Conservation (phyloP, 2,888 invertebrate species). For the Rhagonycha lutea region DNA sequence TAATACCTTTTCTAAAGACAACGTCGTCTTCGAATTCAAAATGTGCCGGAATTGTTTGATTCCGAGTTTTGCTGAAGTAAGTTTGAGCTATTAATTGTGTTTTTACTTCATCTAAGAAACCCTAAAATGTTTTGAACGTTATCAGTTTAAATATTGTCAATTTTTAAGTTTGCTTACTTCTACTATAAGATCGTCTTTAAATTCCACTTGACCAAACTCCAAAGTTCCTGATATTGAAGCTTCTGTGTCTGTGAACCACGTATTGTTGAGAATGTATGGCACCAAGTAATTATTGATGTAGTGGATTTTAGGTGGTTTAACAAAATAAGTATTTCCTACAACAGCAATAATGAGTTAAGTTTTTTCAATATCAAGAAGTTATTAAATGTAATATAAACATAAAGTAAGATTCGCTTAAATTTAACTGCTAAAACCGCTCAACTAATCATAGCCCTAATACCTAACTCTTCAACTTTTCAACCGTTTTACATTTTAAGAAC, state of each 20-base stretch:
- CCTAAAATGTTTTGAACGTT: constrained; percentile 49
- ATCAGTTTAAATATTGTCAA: constrained; percentile 7
- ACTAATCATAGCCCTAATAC: too few relatives aligned
- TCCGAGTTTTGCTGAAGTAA: constrained; percentile 59
- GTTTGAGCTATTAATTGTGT: constrained; percentile 55
- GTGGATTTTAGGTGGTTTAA: constrained; percentile 51
- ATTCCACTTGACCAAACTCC: constrained; percentile 45
- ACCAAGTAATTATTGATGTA: constrained; percentile 53
- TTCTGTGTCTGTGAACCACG: constrained; percentile 58
- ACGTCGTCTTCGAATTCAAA: constrained; percentile 54
- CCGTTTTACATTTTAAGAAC: too few relatives aligned
- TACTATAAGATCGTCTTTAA: constrained; percentile 44
- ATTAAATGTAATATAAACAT: too few relatives aligned
- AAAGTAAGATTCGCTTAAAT: too few relatives aligned
- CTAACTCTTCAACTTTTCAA: too few relatives aligned
- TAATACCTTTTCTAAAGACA: constrained; percentile 48
- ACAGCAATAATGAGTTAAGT: constrained; percentile 2
- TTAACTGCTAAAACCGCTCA: too few relatives aligned
- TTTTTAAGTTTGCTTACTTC: constrained; percentile 41
- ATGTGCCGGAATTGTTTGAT: constrained; percentile 55
- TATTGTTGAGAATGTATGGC: constrained; percentile 46
- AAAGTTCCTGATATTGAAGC: constrained; percentile 42
- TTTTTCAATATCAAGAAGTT: not conserved
- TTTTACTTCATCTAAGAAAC: constrained; percentile 55
- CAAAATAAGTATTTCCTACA: constrained; percentile 56